These are phyloP conservation scores for Haemorhous mexicanus DNA, from an alignment of 2,113 vertebrate genomes.

Conservation along the genomic window DNA sequence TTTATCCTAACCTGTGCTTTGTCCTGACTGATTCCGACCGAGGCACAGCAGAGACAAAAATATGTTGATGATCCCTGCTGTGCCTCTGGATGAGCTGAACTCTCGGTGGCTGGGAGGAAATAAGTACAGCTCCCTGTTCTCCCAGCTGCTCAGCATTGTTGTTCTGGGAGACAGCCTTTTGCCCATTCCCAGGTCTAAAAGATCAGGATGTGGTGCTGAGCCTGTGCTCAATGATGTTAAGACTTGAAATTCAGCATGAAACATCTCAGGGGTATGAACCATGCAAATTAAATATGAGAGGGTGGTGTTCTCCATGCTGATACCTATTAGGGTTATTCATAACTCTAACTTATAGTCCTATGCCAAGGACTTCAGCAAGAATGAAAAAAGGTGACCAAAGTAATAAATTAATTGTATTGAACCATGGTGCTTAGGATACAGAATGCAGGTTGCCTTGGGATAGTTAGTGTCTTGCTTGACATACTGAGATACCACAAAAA, in stretches of 20 bases:
- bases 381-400: neutral
- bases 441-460: neutral
- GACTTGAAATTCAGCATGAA: neutral
- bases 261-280: neutral
- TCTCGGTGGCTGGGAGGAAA: neutral
- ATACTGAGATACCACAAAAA: neutral
- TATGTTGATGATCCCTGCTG: neutral
- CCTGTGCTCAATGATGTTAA: neutral
- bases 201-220: neutral
- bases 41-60: neutral
- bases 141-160: neutral
- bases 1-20: neutral
- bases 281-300: neutral
- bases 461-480: neutral
- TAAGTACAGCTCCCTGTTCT: neutral
- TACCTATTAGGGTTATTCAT: neutral
- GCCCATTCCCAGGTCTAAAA: neutral
- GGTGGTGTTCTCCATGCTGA: neutral
- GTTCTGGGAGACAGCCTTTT: neutral
- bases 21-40: rapidly evolving
- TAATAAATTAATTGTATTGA: slow-evolving; percentile 4
- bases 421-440: neutral
- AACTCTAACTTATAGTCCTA: neutral
- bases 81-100: neutral
- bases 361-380: neutral